phyloP scores from a whole-genome alignment of 35 echinoderm and acorn worm genomes.

The Nesometra sesokonis region DNA sequence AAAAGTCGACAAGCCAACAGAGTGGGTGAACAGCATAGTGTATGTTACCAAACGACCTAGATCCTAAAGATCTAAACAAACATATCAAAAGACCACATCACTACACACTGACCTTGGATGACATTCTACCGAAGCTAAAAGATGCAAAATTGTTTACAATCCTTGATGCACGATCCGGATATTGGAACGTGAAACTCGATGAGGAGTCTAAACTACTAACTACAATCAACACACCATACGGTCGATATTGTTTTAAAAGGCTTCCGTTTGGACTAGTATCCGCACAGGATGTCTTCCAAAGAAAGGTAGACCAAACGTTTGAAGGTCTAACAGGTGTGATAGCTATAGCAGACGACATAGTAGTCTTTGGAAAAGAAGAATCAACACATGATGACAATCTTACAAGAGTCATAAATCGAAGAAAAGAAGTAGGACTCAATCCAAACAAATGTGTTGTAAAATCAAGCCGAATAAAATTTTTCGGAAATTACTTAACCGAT shows the following conservation, averaged over 20 bases:
- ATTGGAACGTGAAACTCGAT: not conserved
- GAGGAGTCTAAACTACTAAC: not conserved
- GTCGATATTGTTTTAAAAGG: not conserved
- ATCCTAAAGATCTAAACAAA: slow-evolving; percentile 10
- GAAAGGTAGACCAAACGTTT: not conserved
- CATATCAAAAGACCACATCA: not conserved
- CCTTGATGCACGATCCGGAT: not conserved
- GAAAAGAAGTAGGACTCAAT: not conserved
- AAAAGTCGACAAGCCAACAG: not conserved
- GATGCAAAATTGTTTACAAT: not conserved
- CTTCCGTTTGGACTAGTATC: not conserved
- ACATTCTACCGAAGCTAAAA: not conserved
- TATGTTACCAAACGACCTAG: not conserved
- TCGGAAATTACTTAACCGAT: not conserved
- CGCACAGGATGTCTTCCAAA: not conserved
- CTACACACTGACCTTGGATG: not conserved
- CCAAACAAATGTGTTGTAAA: not conserved
- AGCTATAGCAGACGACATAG: not conserved
- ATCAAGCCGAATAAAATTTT: not conserved
- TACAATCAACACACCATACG: not conserved
- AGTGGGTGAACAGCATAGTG: not conserved
- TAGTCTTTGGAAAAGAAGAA: not conserved
- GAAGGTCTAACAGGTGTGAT: not conserved
- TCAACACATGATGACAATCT: not conserved
- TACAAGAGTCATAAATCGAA: not conserved